A percentile compares a stretch with the other conserved stretches of the same genome.
phyloP scores from a whole-genome alignment of 2,113 vertebrate genomes.

The Prunella himalayana region DNA sequence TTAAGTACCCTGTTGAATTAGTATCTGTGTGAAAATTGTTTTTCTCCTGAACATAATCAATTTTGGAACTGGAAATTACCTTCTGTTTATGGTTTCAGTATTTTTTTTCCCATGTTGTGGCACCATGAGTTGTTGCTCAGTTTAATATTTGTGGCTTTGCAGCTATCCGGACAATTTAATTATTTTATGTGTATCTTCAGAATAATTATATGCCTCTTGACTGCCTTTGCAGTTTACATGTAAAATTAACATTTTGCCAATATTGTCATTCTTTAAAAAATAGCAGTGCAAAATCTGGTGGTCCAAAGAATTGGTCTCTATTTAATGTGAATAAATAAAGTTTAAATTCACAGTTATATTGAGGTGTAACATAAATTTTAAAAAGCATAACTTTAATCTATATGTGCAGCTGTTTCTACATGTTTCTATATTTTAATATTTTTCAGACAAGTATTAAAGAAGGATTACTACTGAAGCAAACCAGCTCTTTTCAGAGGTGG shows the following conservation, averaged over 20 bases:
- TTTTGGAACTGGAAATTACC: background rate
- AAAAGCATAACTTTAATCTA: background rate
- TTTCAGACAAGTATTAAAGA: slow-evolving; percentile 95
- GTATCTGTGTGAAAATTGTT: background rate
- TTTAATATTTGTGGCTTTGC: background rate
- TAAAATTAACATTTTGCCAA: background rate
- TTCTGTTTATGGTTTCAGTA: background rate
- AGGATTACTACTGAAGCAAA: slow-evolving; percentile 95
- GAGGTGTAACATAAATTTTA: background rate
- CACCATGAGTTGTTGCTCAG: background rate
- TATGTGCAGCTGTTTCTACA: background rate
- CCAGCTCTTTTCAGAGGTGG: slow-evolving; percentile 99
- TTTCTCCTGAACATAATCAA: background rate
- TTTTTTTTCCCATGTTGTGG: background rate
- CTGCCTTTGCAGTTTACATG: background rate
- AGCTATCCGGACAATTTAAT: background rate
- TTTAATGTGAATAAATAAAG: background rate
- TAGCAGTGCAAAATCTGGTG: background rate
- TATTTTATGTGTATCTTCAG: background rate
- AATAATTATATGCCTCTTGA: background rate
- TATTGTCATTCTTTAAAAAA: background rate
- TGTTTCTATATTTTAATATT: slow-evolving; percentile 13
- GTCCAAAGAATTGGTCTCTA: background rate
- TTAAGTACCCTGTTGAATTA: background rate
- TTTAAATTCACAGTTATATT: background rate